Base-by-base conservation (phyloP, 1,140 invertebrate genomes). In the Copidosoma floridanum region DNA sequence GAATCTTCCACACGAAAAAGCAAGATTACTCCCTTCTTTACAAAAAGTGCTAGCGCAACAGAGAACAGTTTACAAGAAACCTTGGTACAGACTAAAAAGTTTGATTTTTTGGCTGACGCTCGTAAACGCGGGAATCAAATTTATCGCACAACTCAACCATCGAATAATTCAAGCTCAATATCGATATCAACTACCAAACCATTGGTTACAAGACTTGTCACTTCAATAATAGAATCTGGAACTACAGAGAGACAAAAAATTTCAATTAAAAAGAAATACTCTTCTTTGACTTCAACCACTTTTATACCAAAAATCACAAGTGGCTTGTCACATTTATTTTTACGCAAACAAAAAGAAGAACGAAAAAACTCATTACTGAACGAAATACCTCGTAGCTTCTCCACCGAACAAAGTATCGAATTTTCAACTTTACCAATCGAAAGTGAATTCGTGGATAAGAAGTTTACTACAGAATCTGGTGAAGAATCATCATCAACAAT, bases 171-270 rank as follows among this genome's bases (percentile, higher is more conserved):
- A 37, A 46, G 37, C 20, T n/a, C n/a, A 23, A 37, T 41, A 6
- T 67, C 71, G 5, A 68, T 61, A 1, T 65, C 71, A 6, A 65
- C 70, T 2, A 54, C 66, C 0, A 76, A 78, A 24, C 73, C 79
- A n/a, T 66, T 68, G 16, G 67, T 81, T 0, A 82, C 81, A 1
- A 72, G 78, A 65, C 58, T 82, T n/a, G 73, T 82, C 0, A 82
- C 81, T 1, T 82, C 81, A 0, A 73, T 82, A 2, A 73, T 74
- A 5, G 80, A 82, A 57, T 82, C 81, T 4, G 79, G 68, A 0
- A 80, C 78, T 1, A 82, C 81, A 0, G 81, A 82, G 53, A 68
- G 80, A 52, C 80, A 81, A 48, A 81, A 67, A 60, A 82, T 82
- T 50, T 64, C 76, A 0, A 77, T 81, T 26, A 75, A 79, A 57